phyloP scores from a whole-genome alignment of 2,113 vertebrate species.

The Nothobranchius kuhntae region DNA sequence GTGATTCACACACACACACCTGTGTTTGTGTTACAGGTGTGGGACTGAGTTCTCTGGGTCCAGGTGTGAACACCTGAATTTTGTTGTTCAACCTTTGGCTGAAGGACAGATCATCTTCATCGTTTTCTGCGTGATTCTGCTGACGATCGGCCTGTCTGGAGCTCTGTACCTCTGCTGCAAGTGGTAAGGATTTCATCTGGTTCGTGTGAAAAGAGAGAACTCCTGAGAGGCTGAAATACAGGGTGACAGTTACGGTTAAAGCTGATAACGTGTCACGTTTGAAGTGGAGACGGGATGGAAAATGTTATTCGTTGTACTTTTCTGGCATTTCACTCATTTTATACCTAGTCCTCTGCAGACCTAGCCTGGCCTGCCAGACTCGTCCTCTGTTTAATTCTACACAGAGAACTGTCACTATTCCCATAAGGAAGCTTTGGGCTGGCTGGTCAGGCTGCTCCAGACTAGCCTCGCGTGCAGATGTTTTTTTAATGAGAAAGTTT shows the following conservation, averaged over 20 bases:
- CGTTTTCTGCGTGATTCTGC: constrained; percentile 57
- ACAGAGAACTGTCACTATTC: too few species aligned
- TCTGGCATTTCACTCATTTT: too few species aligned
- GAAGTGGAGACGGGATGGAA: neutral
- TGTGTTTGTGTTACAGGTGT: constrained; percentile 60
- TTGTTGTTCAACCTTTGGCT: constrained; percentile 36
- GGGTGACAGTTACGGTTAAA: neutral
- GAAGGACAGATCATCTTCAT: constrained; percentile 53
- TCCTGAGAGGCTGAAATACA: neutral
- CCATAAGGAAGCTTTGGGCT: too few species aligned
- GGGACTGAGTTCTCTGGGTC: constrained; percentile 57
- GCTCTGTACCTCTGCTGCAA: constrained; percentile 63
- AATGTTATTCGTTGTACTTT: too few species aligned
- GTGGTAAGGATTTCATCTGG: constrained; percentile 46
- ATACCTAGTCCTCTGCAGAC: too few species aligned
- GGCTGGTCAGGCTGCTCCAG: too few species aligned
- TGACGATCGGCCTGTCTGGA: constrained; percentile 57
- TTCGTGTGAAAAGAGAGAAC: neutral
- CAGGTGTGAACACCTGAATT: constrained; percentile 53
- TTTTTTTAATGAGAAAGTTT: too few species aligned
- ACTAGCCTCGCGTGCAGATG: too few species aligned
- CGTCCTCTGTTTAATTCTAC: too few species aligned
- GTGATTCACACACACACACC: neutral
- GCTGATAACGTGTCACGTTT: neutral
- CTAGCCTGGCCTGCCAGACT: too few species aligned